Conservation (phyloP, 2,113 vertebrate genomes). For the Australoheros scitulus region DNA sequence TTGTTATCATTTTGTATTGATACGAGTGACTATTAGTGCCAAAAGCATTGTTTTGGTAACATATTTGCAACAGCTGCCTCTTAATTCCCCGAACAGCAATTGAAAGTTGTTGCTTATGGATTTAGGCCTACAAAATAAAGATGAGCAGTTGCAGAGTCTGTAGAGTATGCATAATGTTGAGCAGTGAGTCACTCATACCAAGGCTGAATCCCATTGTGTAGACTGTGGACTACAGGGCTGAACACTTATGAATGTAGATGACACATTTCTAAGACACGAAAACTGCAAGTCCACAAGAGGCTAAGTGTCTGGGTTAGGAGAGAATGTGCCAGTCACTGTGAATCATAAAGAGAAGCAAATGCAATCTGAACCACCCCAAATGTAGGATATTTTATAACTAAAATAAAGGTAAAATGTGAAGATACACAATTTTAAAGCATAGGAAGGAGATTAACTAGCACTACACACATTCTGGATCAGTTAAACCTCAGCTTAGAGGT, state of each 20-base stretch:
- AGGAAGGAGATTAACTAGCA: neutral
- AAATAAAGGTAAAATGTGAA: slow-evolving; percentile 18
- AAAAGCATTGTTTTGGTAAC: neutral
- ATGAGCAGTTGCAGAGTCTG: slow-evolving; percentile 29
- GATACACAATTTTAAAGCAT: neutral
- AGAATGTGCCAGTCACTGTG: slow-evolving; percentile 35
- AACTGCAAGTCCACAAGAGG: slow-evolving; percentile 36
- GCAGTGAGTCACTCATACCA: slow-evolving; percentile 49
- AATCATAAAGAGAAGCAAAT: slow-evolving; percentile 45
- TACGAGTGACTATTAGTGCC: neutral
- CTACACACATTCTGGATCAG: neutral
- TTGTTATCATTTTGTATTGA: neutral
- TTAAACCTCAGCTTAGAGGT: neutral
- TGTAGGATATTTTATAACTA: neutral
- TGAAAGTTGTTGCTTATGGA: slow-evolving; percentile 7
- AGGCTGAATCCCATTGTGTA: slow-evolving; percentile 52
- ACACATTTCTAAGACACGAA: slow-evolving; percentile 45
- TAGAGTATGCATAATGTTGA: slow-evolving; percentile 18
- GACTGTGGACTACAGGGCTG: slow-evolving; percentile 43
- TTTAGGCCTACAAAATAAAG: slow-evolving; percentile 18
- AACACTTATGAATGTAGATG: slow-evolving; percentile 31
- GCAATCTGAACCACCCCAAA: neutral
- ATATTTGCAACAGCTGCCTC: neutral
- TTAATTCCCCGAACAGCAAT: neutral
- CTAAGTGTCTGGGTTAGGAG: slow-evolving; percentile 45